phyloP scores from a whole-genome alignment of 30 jellyfish, hydroid and myxozoan species.

The Hydractinia symbiolongicarpus region DNA sequence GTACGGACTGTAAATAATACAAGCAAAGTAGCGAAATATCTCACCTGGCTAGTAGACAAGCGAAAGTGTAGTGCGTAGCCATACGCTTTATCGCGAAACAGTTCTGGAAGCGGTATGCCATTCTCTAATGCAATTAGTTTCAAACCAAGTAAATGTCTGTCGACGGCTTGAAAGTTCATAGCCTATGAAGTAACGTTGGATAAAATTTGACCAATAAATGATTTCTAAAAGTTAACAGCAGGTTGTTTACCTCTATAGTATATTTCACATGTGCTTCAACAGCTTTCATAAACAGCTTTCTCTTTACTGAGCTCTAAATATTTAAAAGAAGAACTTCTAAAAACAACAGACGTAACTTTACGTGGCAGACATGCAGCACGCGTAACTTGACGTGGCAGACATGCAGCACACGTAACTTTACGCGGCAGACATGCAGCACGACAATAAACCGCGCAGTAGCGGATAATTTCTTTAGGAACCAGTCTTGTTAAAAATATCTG shows the following conservation, averaged over 20 bases:
- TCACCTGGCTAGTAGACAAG: conserved; percentile 85
- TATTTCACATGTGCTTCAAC: conserved; percentile 52
- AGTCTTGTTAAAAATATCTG: too few species aligned
- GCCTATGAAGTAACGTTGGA: conserved; percentile 40
- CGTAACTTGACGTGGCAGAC: too few species aligned
- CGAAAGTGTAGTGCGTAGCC: conserved; percentile 67
- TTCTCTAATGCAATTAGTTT: conserved; percentile 61
- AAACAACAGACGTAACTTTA: too few species aligned
- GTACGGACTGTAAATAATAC: too few species aligned
- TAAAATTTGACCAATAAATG: neutral
- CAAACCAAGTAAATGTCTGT: conserved; percentile 80
- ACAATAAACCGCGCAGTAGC: too few species aligned
- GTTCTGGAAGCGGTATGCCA: conserved; percentile 70
- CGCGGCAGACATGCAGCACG: too few species aligned
- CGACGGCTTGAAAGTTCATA: conserved; percentile 69
- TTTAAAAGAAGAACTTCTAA: neutral
- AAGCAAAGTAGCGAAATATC: neutral
- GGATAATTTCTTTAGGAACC: too few species aligned
- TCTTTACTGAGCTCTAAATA: conserved; percentile 38
- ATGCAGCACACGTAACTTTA: neutral
- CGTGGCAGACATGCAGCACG: too few species aligned
- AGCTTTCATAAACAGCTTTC: conserved; percentile 61
- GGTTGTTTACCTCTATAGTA: conserved; percentile 57
- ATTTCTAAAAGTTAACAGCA: neutral
- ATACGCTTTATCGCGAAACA: conserved; percentile 70